phyloP scores from a whole-genome alignment of 2,888 invertebrate genomes.

The Oxyscelio sp. region DNA sequence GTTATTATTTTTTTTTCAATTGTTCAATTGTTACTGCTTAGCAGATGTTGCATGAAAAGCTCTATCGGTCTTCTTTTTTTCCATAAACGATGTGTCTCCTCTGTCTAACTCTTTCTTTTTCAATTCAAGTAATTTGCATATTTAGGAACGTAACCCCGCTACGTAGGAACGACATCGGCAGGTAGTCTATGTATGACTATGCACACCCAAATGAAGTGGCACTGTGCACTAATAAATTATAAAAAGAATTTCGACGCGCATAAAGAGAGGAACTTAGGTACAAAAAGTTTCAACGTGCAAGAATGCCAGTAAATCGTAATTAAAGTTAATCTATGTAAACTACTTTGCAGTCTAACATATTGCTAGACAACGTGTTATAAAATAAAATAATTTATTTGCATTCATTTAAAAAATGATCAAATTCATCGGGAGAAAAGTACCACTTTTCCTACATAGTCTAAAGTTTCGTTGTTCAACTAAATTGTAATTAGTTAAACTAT shows the following conservation, averaged over 20 bases:
- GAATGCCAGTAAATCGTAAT: background rate
- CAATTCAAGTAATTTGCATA: constrained; percentile 84
- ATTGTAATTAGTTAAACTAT: too few relatives aligned
- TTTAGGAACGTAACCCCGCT: constrained; percentile 84
- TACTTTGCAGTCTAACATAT: too few relatives aligned
- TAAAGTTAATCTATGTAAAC: too few relatives aligned
- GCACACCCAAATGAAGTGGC: constrained; percentile 84
- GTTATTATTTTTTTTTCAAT: too few relatives aligned
- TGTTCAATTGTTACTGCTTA: constrained; percentile 82
- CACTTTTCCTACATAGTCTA: too few relatives aligned
- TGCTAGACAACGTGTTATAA: too few relatives aligned
- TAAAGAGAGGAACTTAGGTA: constrained; percentile 6
- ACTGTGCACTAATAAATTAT: constrained; percentile 87
- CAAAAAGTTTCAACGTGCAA: background rate
- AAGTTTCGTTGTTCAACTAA: too few relatives aligned
- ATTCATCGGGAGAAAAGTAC: too few relatives aligned
- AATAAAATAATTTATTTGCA: too few relatives aligned
- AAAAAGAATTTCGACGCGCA: constrained; percentile 79
- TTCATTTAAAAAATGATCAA: too few relatives aligned
- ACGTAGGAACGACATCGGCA: constrained; percentile 80
- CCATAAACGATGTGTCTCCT: constrained; percentile 36
- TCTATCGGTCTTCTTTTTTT: constrained; percentile 58
- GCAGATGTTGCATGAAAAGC: constrained; percentile 85
- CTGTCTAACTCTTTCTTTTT: constrained; percentile 58
- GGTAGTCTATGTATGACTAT: constrained; percentile 78